Base-by-base conservation (phyloP, 2,797 vertebrate species). In the Todus mexicanus region DNA sequence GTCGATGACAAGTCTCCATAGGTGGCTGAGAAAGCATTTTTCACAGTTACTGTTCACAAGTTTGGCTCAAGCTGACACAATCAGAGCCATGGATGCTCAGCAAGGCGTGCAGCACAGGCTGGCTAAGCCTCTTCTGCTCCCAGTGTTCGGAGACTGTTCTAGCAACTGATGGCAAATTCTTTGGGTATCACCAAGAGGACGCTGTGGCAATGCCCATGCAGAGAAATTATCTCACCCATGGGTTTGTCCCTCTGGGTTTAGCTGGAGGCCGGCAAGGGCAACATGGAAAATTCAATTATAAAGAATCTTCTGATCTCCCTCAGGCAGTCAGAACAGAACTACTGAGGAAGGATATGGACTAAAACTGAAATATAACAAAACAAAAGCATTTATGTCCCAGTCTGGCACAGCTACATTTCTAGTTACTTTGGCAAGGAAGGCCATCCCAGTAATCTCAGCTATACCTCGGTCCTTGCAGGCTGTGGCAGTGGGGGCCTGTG, bases 241-340 rank as follows among this genome's bases (percentile, higher is more conserved):
- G 61, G 5, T 15, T 73, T 73, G 11, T 56, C 6, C 3, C 17
- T 68, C 23, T 48, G 42, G 4, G 9, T 35, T 15, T 1, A 76
- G 14, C 12, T 9, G 29, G 21, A 87, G 6, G 5, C 20, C 33
- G 64, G 31, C 20, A 54, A 21, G 12, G 53, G 6, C 18, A 71
- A 5, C 3, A 2, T 23, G 25, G 61, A 61, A 92, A 84, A 35
- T 7, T 27, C 35, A 35, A 15, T 57, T n/a, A 6, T 35, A 21
- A 31, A n/a, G 53, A n/a, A 35, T 35, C n/a, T 22, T 57, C 54
- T 1, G 0, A 43, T 74, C 5, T 64, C 6, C 27, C 9, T 4
- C 9, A 16, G 20, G 19, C 2, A 51, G 21, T 37, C 54, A 75
- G 54, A 73, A 71, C 6, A 50, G 17, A 6, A 6, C 9, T 59